Conservation (phyloP, 2,113 vertebrate species). For the Azemiops feae region DNA sequence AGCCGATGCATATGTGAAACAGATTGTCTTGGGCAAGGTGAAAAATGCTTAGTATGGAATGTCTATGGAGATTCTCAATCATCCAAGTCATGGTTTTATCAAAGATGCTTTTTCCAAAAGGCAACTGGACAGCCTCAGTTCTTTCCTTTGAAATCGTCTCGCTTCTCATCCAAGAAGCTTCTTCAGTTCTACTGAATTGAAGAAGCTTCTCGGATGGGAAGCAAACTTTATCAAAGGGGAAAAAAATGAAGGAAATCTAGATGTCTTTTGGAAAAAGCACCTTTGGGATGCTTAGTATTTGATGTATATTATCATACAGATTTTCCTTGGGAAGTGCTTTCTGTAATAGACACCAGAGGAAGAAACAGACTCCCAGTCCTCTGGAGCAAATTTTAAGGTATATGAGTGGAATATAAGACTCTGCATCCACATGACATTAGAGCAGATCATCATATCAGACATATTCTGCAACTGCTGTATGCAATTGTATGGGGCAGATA, state of each 20-base stretch:
- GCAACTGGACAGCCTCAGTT: not conserved
- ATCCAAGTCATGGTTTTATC: not conserved
- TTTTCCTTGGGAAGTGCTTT: not conserved
- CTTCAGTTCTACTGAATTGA: not conserved
- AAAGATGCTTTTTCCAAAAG: not conserved
- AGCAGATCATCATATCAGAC: not conserved
- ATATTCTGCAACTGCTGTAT: not conserved
- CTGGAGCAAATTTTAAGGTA: not conserved
- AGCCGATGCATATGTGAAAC: not conserved
- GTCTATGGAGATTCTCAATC: not conserved
- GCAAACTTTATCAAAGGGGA: not conserved
- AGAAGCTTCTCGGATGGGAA: not conserved
- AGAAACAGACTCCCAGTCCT: not conserved
- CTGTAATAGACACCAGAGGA: not conserved
- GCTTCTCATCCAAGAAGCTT: not conserved
- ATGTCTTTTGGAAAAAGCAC: not conserved
- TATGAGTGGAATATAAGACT: not conserved
- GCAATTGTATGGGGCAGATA: not conserved
- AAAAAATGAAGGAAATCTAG: not conserved
- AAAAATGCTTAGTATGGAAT: not conserved
- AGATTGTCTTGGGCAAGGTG: not conserved
- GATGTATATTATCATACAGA: not conserved
- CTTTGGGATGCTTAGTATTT: not conserved
- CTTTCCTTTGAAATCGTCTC: not conserved
- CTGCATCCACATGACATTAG: not conserved